phyloP scores from a whole-genome alignment of 2,888 invertebrate genomes.

The Chrysotoxum bicinctum region DNA sequence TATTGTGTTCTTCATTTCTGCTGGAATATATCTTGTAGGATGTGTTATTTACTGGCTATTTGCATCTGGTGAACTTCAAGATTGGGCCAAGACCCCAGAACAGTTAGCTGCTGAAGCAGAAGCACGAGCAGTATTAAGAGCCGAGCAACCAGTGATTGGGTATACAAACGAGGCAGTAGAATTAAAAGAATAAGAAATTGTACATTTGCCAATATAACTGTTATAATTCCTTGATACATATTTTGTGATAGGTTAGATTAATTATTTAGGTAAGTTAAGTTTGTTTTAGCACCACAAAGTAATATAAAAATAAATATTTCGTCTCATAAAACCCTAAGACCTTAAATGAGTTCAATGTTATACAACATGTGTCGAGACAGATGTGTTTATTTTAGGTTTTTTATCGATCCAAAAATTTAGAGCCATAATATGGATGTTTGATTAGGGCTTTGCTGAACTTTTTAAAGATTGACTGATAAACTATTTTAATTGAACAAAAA shows the following conservation, averaged over 20 bases:
- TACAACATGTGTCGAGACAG: too few relatives aligned
- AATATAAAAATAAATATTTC: constrained; percentile 25
- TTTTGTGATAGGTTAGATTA: constrained; percentile 35
- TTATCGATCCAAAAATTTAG: too few relatives aligned
- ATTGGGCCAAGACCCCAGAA: constrained; percentile 86
- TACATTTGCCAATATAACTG: constrained; percentile 22
- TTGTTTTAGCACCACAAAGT: constrained; percentile 43
- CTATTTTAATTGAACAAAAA: too few relatives aligned
- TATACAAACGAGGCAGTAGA: constrained; percentile 80
- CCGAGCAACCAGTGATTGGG: constrained; percentile 75
- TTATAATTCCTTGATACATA: not conserved
- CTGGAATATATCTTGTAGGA: constrained; percentile 91
- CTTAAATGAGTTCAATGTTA: constrained; percentile 8
- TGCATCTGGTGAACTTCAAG: constrained; percentile 91
- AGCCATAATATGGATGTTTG: too few relatives aligned
- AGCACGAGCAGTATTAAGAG: constrained; percentile 82
- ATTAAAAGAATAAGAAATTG: constrained; percentile 77
- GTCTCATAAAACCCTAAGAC: not conserved
- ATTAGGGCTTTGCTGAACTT: too few relatives aligned
- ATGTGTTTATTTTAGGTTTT: too few relatives aligned
- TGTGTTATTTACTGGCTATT: constrained; percentile 91
- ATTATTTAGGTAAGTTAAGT: not conserved
- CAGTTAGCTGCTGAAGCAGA: constrained; percentile 78
- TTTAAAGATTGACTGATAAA: too few relatives aligned
- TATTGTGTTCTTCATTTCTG: constrained; percentile 92